Evolutionary conservation across 1,140 invertebrate genomes (phyloP), one percentile per base, ranked within the genome.

Genomic region (Trichonephila clavipes): DNA sequence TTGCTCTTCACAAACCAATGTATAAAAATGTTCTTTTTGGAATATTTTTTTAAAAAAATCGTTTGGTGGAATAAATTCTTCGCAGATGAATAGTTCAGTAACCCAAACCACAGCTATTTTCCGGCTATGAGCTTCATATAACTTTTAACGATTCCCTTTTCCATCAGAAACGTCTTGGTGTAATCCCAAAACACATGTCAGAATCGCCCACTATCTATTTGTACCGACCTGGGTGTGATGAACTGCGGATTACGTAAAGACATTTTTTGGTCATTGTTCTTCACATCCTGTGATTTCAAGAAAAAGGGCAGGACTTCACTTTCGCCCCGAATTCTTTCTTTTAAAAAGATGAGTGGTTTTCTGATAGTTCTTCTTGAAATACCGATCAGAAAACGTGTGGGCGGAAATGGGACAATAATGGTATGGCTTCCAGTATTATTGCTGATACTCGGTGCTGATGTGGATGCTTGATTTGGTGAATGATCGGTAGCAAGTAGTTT

Each of bases 221-320:
- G 34, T 77, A 34, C 34, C 72, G 7, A 77, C 72, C 18, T 77
- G 72, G 28, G 72, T 77, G 72, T 40, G 28, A 34, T 77, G 72
- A 77, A 77, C 72, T 12, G 66, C 28, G 18, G 34, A 77, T 77
- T 77, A 77, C 72, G 14, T 5, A 72, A 72, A 40, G 28, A 18
- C 72, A 77, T 77, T 77, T 77, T 40, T 77, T 77, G 72, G 72
- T 77, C 72, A 77, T 77, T 77, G 72, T 77, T 77, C 72, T 77
- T 77, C 72, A 18, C 24, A 77, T 77, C 72, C 72, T 77, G 72
- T 51, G 51, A 51, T 51, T 51, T 51, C 51, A 51, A 51, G 51
- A 40, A 77, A 16, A 19, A 77, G 72, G 72, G 72, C 4, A 16
- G 72, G 28, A 77, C 72, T 34, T 77, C 72, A 40, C 34, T 77